A percentile compares a stretch with the other conserved stretches of the same genome.
Evolutionary conservation across 2,888 invertebrate species (phyloP).

Genomic region (Drosophila mayaguana): DNA sequence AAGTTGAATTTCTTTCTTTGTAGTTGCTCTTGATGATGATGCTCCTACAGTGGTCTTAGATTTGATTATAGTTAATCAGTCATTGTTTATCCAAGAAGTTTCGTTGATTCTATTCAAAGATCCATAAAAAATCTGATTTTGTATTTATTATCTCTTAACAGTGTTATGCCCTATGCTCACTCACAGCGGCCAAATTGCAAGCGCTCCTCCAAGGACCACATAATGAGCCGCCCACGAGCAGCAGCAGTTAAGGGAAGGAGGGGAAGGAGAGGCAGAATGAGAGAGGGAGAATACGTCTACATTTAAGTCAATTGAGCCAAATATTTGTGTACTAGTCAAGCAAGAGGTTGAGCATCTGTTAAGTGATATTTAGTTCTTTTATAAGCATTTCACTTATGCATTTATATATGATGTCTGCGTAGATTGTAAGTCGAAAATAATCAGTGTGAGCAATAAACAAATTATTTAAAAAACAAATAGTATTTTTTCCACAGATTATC

Average conservation of each 20-base stretch:
- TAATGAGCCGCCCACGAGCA: slow-evolving; percentile 77
- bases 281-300: slow-evolving; percentile 49
- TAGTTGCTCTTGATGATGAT: too few relatives aligned
- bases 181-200: slow-evolving; percentile 91
- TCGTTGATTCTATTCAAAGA: too few relatives aligned
- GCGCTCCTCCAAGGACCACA: slow-evolving; percentile 85
- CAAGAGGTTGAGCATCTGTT: slow-evolving; percentile 70
- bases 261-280: neutral
- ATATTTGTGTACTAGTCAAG: slow-evolving; percentile 70
- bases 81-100: too few relatives aligned
- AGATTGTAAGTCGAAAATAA: slow-evolving; percentile 32
- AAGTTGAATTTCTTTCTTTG: too few relatives aligned
- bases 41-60: too few relatives aligned
- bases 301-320: slow-evolving; percentile 66
- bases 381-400: slow-evolving; percentile 68
- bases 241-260: slow-evolving; percentile 31
- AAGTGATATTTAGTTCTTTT: slow-evolving; percentile 78
- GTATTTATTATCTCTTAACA: slow-evolving; percentile 64
- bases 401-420: slow-evolving; percentile 48
- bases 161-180: slow-evolving; percentile 98
- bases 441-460: slow-evolving; percentile 39
- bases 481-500: neutral
- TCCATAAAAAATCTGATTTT: too few relatives aligned
- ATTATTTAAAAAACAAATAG: slow-evolving; percentile 10
- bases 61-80: too few relatives aligned